Percentiles rank a stretch among this genome's conserved stretches.
Evolutionary conservation across 1,140 invertebrate species (phyloP).

Genomic region (Parasteatoda tepidariorum): DNA sequence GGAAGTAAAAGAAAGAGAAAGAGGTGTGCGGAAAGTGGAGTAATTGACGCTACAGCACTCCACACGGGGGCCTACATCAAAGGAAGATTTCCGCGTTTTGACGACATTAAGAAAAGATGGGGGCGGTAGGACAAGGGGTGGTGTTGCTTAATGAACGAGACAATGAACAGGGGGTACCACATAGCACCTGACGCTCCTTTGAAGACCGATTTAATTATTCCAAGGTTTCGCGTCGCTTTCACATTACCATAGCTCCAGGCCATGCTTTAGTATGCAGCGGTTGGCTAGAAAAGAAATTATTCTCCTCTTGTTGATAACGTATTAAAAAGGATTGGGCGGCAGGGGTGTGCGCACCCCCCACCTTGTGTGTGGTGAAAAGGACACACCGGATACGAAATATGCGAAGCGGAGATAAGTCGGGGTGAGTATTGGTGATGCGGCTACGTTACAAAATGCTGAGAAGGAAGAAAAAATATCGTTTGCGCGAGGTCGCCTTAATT

Average conservation of each 20-base stretch:
- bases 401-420: background rate
- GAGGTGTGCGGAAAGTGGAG: background rate
- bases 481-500: slow-evolving; percentile 44
- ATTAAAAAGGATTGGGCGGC: slow-evolving; percentile 29
- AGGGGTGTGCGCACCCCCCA: background rate
- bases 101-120: slow-evolving; percentile 41
- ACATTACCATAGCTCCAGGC: background rate
- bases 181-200: slow-evolving; percentile 49
- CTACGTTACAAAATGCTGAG: no score
- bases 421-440: background rate
- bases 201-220: slow-evolving; percentile 53
- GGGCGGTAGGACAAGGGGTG: background rate
- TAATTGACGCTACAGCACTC: slow-evolving; percentile 29
- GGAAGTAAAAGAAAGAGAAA: background rate
- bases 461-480: background rate
- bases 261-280: slow-evolving; percentile 47
- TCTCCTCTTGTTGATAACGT: slow-evolving; percentile 17
- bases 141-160: slow-evolving; percentile 41
- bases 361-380: background rate
- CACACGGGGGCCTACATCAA: slow-evolving; percentile 13
- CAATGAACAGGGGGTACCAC: slow-evolving; percentile 21
- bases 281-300: slow-evolving; percentile 22
- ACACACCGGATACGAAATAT: background rate
- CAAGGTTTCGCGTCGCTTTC: background rate
- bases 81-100: slow-evolving; percentile 44